phyloP scores from a whole-genome alignment of 2,888 invertebrate species.

The Drosophila rellima region DNA sequence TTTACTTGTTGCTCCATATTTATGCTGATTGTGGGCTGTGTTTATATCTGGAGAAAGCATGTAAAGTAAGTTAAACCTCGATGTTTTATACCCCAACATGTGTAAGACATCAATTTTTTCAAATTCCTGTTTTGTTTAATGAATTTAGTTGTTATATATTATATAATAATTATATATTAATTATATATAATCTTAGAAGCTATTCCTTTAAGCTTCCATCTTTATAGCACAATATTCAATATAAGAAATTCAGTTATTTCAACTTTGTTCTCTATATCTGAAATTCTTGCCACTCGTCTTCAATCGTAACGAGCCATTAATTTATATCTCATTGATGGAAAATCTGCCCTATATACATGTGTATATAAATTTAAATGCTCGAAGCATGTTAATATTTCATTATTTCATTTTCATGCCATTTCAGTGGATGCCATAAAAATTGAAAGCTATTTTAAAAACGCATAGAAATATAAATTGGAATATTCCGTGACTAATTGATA shows the following conservation, averaged over 20 bases:
- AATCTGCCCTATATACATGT: slow-evolving; percentile 10
- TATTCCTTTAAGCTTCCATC: background rate
- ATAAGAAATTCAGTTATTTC: background rate
- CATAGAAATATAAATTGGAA: slow-evolving; percentile 52
- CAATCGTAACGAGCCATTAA: slow-evolving; percentile 17
- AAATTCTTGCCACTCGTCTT: background rate
- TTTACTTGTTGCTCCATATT: slow-evolving; percentile 56
- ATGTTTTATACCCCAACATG: background rate
- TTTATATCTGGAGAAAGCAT: slow-evolving; percentile 67
- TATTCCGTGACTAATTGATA: slow-evolving; percentile 63
- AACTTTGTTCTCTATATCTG: background rate
- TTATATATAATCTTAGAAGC: background rate
- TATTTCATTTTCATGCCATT: slow-evolving; percentile 23
- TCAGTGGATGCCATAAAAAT: slow-evolving; percentile 24
- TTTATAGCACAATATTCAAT: background rate
- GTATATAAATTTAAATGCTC: slow-evolving; percentile 1
- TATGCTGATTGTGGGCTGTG: slow-evolving; percentile 56
- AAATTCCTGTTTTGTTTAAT: background rate
- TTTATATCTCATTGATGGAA: slow-evolving; percentile 39
- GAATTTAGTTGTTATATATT: background rate
- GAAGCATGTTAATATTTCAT: slow-evolving; percentile 15
- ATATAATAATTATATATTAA: no score
- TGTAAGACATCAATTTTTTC: background rate
- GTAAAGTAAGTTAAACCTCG: slow-evolving; percentile 55
- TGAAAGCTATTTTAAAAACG: slow-evolving; percentile 52